phyloP scores from a whole-genome alignment of 2,888 invertebrate genomes.

The Conchocele bisecta region DNA sequence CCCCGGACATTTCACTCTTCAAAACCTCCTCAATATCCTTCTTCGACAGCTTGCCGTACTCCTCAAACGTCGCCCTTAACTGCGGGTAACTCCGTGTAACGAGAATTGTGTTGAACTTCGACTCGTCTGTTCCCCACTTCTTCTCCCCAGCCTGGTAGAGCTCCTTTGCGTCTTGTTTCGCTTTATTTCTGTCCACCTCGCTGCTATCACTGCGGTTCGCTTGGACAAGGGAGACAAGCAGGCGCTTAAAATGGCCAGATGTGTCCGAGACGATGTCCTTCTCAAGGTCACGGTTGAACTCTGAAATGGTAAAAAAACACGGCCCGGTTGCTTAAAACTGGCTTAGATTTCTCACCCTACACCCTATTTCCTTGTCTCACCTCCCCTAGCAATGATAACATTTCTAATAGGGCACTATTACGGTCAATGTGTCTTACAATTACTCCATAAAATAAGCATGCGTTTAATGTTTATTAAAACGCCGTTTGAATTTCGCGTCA shows the following conservation, averaged over 20 bases:
- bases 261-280: slow-evolving; percentile 82
- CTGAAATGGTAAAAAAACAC: slow-evolving; percentile 64
- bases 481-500: too few relatives aligned
- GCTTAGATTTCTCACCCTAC: too few relatives aligned
- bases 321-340: neutral
- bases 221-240: slow-evolving; percentile 80
- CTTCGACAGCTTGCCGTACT: slow-evolving; percentile 92
- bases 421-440: too few relatives aligned
- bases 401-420: too few relatives aligned
- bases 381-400: too few relatives aligned
- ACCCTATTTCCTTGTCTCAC: too few relatives aligned
- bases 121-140: slow-evolving; percentile 83
- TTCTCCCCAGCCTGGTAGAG: slow-evolving; percentile 78
- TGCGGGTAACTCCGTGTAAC: slow-evolving; percentile 87
- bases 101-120: slow-evolving; percentile 81
- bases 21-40: slow-evolving; percentile 81
- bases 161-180: slow-evolving; percentile 80
- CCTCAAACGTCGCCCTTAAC: slow-evolving; percentile 88
- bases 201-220: slow-evolving; percentile 85
- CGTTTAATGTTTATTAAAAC: too few relatives aligned
- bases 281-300: slow-evolving; percentile 80
- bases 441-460: too few relatives aligned
- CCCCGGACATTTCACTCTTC: slow-evolving; percentile 82
- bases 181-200: slow-evolving; percentile 80
- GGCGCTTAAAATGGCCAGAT: slow-evolving; percentile 81